Conservation (phyloP, 2,888 invertebrate species). For the Dexiosoma caninum region DNA sequence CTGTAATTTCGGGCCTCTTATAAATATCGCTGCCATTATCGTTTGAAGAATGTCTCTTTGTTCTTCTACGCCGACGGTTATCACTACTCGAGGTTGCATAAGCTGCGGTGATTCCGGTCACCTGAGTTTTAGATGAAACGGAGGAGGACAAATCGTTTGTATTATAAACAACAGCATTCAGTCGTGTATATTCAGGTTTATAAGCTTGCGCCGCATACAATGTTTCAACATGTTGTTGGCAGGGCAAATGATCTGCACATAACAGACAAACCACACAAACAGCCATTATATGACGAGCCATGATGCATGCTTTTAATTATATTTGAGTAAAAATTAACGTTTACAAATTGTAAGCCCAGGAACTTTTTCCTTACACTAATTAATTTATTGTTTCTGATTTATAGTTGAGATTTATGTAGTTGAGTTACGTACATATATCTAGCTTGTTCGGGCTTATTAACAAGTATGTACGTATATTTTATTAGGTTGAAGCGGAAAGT, state of each 20-base stretch:
- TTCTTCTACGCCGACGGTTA: constrained; percentile 64
- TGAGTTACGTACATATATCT: not conserved
- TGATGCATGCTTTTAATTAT: constrained; percentile 65
- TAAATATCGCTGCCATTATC: constrained; percentile 42
- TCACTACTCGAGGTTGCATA: constrained; percentile 55
- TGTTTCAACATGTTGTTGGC: constrained; percentile 83
- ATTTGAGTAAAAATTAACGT: not conserved
- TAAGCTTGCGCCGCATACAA: constrained; percentile 59
- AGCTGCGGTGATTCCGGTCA: constrained; percentile 51
- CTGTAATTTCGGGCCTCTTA: constrained; percentile 78
- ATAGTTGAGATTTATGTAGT: not conserved
- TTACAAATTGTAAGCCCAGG: constrained; percentile 22
- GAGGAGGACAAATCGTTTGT: constrained; percentile 56
- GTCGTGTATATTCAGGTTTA: constrained; percentile 57
- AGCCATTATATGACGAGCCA: constrained; percentile 84
- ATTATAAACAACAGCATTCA: constrained; percentile 71
- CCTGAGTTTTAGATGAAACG: constrained; percentile 34
- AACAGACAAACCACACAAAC: constrained; percentile 91
- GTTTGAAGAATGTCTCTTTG: constrained; percentile 73
- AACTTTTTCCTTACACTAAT: constrained; percentile 44
- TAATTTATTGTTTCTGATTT: constrained; percentile 3
- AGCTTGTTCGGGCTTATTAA: not conserved
- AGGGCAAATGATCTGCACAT: constrained; percentile 87
- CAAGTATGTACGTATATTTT: constrained; percentile 24
- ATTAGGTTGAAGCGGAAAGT: not conserved